Percentiles rank a stretch among this genome's conserved stretches.
Conservation (phyloP, 2,888 invertebrate genomes). For the Polietes domitor region DNA sequence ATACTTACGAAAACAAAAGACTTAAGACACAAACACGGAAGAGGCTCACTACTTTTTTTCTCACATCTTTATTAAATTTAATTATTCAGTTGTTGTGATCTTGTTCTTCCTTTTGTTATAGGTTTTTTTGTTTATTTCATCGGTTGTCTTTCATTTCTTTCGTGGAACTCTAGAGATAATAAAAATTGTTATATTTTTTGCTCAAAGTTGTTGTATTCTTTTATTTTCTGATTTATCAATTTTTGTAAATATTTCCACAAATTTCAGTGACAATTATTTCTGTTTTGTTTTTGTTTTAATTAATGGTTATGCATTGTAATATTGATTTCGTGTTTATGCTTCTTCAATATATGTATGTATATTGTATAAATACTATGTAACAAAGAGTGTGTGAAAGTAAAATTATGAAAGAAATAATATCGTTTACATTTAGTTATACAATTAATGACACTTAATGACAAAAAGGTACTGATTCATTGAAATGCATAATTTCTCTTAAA, state of each 20-base stretch:
- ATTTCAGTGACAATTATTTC: constrained; percentile 40
- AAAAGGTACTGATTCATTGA: constrained; percentile 55
- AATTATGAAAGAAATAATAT: constrained; percentile 35
- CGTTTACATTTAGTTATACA: constrained; percentile 5
- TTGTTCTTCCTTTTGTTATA: not conserved
- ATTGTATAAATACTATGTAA: constrained; percentile 53
- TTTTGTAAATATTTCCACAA: constrained; percentile 50
- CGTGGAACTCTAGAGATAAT: constrained; percentile 57
- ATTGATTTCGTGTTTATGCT: constrained; percentile 31
- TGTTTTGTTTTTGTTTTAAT: constrained; percentile 13
- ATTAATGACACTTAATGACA: constrained; percentile 56
- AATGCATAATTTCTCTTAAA: constrained; percentile 24
- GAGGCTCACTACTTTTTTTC: constrained; percentile 15
- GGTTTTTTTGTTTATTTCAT: constrained; percentile 12
- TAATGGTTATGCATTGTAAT: constrained; percentile 36
- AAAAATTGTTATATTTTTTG: constrained; percentile 33
- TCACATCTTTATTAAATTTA: constrained; percentile 57
- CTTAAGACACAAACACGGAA: constrained; percentile 22
- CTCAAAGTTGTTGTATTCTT: not conserved
- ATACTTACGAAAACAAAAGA: constrained; percentile 16
- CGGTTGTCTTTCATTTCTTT: not conserved
- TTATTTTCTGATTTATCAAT: not conserved
- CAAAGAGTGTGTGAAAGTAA: constrained; percentile 42
- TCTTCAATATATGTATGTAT: not conserved
- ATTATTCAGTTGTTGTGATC: constrained; percentile 50